Base-by-base conservation (phyloP, 2,797 vertebrate genomes). In the Leontocebus nigricollis region DNA sequence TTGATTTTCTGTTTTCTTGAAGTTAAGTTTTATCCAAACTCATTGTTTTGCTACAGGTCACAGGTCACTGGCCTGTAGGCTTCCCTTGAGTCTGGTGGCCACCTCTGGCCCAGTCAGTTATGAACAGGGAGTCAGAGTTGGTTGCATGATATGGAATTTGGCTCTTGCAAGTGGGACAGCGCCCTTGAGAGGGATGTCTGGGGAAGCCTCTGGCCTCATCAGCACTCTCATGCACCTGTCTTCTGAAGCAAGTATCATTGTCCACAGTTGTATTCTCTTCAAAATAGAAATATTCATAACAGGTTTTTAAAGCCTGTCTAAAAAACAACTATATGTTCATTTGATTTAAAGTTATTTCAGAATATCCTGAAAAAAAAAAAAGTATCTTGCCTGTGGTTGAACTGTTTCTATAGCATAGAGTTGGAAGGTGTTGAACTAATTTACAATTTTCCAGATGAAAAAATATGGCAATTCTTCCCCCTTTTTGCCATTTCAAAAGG, bases 171-270 rank as follows among this genome's bases (percentile, higher is more conserved):
- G 7, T 80, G 50, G 72, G 52, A n/a, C 33, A 36, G 46, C 0
- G 0, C 70, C 24, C 22, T 4, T 55, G 17, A 48, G n/a, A 50
- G 27, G 6, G 13, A 2, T 64, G 8, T 70, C 46, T n/a, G 12
- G 10, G 7, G 7, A 22, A 26, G 79, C 6, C 55, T 82, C 26
- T 67, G 50, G 50, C n/a, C 72, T 93, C 41, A 4, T n/a, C 50
- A 39, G 22, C 44, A 15, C 14, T 33, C 24, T 10, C 13, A 17
- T 4, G 27, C 6, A 57, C 19, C n/a, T 36, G 13, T 82, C 73
- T 61, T 95, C 85, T 94, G 70, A 90, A 27, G 5, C 36, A 50
- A 85, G n/a, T n/a, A 17, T 77, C 24, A 15, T 76, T 79, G 92
- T n/a, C 67, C 26, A 26, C 57, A 41, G n/a, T 73, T 19, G 3